Conservation (phyloP, 2,113 vertebrate genomes). For the Ochotona princeps region DNA sequence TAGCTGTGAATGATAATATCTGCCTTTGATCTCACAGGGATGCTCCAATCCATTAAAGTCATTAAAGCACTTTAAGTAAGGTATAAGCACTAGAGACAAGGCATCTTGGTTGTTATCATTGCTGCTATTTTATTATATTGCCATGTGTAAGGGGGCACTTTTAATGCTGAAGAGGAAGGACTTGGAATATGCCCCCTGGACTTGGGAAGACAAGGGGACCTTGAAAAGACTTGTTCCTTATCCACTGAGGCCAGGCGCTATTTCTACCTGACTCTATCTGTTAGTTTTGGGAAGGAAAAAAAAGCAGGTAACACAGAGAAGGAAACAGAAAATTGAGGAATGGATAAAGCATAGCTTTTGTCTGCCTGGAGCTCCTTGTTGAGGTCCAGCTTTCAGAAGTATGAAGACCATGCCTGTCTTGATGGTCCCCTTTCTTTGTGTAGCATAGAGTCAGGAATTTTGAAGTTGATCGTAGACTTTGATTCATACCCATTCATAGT, state of each 20-base stretch:
- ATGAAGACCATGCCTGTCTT: background rate
- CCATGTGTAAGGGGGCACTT: conserved; percentile 28
- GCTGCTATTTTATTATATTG: conserved; percentile 63
- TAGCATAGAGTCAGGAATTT: background rate
- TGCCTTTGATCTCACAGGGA: conserved; percentile 76
- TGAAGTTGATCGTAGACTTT: conserved; percentile 1
- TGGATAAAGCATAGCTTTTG: background rate
- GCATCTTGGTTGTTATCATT: conserved; percentile 61
- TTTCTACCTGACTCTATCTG: background rate
- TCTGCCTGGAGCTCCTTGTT: background rate
- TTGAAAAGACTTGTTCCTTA: background rate
- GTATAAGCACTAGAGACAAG: conserved; percentile 60
- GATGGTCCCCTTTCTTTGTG: background rate
- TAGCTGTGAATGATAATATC: conserved; percentile 75
- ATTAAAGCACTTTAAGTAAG: conserved; percentile 76
- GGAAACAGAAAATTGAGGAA: background rate
- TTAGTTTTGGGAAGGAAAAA: background rate
- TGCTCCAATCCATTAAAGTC: conserved; percentile 76
- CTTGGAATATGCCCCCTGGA: background rate
- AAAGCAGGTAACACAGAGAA: conserved; percentile 25
- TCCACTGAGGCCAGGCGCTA: background rate
- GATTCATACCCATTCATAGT: conserved; percentile 3
- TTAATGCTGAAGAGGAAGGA: conserved; percentile 37
- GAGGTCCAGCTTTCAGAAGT: background rate
- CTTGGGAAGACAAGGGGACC: background rate